Conservation (phyloP, 1,140 invertebrate species). For the Episyrphus balteatus region DNA sequence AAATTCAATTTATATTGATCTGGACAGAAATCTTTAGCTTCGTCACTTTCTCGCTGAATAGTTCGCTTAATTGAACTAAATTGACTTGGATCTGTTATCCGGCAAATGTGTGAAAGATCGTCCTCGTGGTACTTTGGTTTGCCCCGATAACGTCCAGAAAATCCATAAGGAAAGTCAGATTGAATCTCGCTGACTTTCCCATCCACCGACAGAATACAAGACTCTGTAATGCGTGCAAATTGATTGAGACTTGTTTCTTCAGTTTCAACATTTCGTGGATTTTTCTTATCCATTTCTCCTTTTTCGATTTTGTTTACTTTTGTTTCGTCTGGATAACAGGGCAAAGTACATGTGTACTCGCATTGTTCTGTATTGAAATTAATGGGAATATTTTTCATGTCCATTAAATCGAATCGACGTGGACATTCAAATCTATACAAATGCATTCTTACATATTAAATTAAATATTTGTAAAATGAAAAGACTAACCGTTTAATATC, state of each 20-base stretch:
- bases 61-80: constrained; percentile 23
- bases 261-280: background rate
- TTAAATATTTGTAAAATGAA: constrained; percentile 1
- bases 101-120: constrained; percentile 12
- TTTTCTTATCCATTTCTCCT: constrained; percentile 10
- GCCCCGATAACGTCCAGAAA: background rate
- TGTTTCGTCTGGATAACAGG: constrained; percentile 14
- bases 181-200: background rate
- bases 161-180: background rate
- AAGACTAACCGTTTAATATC: constrained; percentile 28
- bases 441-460: constrained; percentile 1
- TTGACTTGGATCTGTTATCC: constrained; percentile 17
- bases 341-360: constrained; percentile 19
- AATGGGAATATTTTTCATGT: constrained; percentile 23
- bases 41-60: constrained; percentile 20
- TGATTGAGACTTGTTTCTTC: constrained; percentile 21
- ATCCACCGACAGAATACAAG: constrained; percentile 23
- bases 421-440: constrained; percentile 23
- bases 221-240: constrained; percentile 30
- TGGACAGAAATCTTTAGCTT: constrained; percentile 25
- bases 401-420: constrained; percentile 25
- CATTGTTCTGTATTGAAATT: constrained; percentile 18
- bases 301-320: constrained; percentile 12
- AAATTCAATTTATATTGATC: constrained; percentile 35
- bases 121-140: background rate